Evolutionary conservation across 2,113 vertebrate genomes (phyloP).

Genomic region (Prochilodus magdalenae): DNA sequence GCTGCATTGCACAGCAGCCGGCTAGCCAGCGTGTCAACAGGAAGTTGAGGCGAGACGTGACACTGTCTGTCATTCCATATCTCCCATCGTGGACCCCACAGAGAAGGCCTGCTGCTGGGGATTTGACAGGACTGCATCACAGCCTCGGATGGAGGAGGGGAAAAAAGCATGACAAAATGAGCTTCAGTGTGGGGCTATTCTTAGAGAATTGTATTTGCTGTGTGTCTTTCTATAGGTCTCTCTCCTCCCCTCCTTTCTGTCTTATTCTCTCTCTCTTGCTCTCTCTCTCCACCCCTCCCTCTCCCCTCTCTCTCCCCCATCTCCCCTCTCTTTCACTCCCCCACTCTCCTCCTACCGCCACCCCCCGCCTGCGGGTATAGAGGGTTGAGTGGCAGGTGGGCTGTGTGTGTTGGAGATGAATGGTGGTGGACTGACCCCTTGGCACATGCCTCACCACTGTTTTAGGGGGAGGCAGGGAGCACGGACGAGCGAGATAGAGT

Average conservation of each 20-base stretch:
- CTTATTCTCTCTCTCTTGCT: not conserved
- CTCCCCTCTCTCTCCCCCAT: constrained; percentile 34
- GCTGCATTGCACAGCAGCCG: constrained; percentile 2
- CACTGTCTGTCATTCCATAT: constrained; percentile 39
- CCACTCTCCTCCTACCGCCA: constrained; percentile 48
- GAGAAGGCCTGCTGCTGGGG: constrained; percentile 16
- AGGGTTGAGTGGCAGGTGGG: constrained; percentile 50
- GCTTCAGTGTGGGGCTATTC: not conserved
- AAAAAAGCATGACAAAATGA: not conserved
- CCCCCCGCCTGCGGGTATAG: not conserved
- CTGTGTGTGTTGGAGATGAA: constrained; percentile 49
- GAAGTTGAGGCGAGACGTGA: constrained; percentile 41
- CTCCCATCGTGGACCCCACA: constrained; percentile 1
- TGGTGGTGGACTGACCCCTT: constrained; percentile 45
- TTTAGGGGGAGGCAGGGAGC: constrained; percentile 14
- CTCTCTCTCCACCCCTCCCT: not conserved
- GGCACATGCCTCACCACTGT: constrained; percentile 21
- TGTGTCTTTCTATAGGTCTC: constrained; percentile 3
- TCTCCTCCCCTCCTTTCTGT: not conserved
- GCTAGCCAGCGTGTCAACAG: constrained; percentile 27
- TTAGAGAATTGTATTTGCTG: constrained; percentile 1
- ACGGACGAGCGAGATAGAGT: not conserved
- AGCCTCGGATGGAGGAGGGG: constrained; percentile 27
- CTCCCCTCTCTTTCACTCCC: not conserved
- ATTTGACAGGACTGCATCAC: constrained; percentile 44